Evolutionary conservation across 1,140 invertebrate species (phyloP).

Genomic region (Zaprionus capensis): DNA sequence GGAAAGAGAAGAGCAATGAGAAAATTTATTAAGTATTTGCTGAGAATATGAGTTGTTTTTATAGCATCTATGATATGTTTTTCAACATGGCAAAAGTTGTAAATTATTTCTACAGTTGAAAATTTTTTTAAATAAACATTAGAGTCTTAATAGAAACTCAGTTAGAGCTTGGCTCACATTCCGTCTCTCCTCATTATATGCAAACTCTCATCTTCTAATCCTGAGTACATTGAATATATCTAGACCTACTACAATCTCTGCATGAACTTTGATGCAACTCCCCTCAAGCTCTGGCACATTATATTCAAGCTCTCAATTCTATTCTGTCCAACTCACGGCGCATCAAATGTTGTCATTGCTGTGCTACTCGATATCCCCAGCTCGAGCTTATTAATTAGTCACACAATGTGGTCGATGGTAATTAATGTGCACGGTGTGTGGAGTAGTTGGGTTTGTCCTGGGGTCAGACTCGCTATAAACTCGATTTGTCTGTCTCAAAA

Average conservation of each 20-base stretch:
- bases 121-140: too few species aligned
- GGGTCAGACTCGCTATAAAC: conserved; percentile 25
- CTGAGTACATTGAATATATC: too few species aligned
- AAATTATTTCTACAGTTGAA: background rate
- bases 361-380: background rate
- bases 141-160: too few species aligned
- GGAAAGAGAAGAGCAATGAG: background rate
- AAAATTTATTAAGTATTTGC: background rate
- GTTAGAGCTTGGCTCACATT: too few species aligned
- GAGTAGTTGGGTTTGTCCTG: background rate
- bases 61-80: background rate
- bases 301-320: background rate
- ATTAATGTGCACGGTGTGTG: conserved; percentile 51
- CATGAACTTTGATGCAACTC: too few species aligned
- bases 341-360: background rate
- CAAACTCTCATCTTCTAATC: too few species aligned
- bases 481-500: conserved; percentile 38
- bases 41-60: background rate
- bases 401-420: conserved; percentile 56
- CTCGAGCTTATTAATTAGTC: conserved; percentile 42
- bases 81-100: background rate
- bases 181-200: too few species aligned
- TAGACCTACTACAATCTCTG: too few species aligned
- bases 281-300: background rate
- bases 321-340: too few species aligned